Evolutionary conservation across 2,113 vertebrate species (phyloP).

Genomic region (Corythaeola cristata): DNA sequence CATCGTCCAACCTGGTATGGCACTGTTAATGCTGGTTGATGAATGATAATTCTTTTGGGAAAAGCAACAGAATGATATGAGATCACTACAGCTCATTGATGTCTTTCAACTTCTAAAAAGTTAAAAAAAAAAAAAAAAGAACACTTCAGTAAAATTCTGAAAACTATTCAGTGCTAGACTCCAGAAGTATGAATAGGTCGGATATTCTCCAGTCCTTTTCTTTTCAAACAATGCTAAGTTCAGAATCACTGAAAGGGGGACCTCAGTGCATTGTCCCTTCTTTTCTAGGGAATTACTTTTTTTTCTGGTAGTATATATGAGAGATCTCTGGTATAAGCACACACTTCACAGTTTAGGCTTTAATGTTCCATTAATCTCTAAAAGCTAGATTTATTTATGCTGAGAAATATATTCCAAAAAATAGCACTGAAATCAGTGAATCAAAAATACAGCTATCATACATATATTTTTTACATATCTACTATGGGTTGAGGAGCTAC

Average conservation of each 20-base stretch:
- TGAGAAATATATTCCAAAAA: not conserved
- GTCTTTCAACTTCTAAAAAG: not conserved
- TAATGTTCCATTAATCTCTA: not conserved
- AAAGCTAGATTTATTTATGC: not conserved
- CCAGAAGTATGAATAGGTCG: not conserved
- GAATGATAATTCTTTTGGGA: not conserved
- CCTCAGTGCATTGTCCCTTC: not conserved
- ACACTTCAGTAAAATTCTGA: not conserved
- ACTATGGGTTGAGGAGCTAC: not conserved
- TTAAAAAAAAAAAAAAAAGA: not conserved
- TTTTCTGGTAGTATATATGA: not conserved
- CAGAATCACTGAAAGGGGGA: not conserved
- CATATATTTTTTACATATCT: not conserved
- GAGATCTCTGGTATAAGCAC: not conserved
- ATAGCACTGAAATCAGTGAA: not conserved
- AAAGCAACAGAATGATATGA: not conserved
- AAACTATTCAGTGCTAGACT: not conserved
- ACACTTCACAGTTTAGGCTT: not conserved
- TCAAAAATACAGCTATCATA: not conserved
- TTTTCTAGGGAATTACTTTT: not conserved
- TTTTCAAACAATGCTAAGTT: not conserved
- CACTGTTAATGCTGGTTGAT: not conserved
- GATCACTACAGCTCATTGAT: not conserved
- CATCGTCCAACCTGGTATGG: not conserved
- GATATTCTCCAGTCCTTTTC: not conserved